phyloP scores from a whole-genome alignment of 2,888 invertebrate species.

The Platycheirus rosarum region DNA sequence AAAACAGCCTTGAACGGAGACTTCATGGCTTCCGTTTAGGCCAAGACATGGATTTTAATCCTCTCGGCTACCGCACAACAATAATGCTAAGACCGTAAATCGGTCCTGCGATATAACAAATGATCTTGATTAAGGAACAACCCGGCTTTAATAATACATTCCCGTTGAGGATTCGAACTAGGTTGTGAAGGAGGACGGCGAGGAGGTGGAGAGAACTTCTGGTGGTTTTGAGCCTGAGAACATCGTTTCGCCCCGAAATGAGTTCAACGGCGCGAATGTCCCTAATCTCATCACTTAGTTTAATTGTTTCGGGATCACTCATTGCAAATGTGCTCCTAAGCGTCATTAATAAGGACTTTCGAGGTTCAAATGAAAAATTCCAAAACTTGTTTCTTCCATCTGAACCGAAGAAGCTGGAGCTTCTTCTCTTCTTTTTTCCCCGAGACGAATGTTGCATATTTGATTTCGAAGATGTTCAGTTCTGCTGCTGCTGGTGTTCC shows the following conservation, averaged over 20 bases:
- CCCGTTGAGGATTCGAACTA: conserved; percentile 30
- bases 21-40: background rate
- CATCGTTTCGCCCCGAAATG: conserved; percentile 60
- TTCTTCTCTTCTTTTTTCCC: background rate
- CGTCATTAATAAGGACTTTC: conserved; percentile 64
- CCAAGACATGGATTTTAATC: conserved; percentile 54
- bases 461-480: conserved; percentile 18
- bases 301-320: conserved; percentile 73
- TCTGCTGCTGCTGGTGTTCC: background rate
- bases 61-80: conserved; percentile 60
- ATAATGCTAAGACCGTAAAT: conserved; percentile 64
- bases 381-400: conserved; percentile 17
- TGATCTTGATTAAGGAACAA: conserved; percentile 64
- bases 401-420: conserved; percentile 8
- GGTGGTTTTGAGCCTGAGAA: conserved; percentile 10
- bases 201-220: background rate
- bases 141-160: conserved; percentile 62
- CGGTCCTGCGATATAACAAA: conserved; percentile 55
- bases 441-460: conserved; percentile 34
- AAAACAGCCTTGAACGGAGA: background rate
- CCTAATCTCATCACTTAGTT: conserved; percentile 71
- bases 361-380: conserved; percentile 48
- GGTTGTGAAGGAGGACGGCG: background rate
- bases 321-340: conserved; percentile 54
- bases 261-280: conserved; percentile 70